Evolutionary conservation across 2,113 vertebrate genomes (phyloP), one percentile per base, ranked within the genome.

Genomic region (Lampris incognitus): DNA sequence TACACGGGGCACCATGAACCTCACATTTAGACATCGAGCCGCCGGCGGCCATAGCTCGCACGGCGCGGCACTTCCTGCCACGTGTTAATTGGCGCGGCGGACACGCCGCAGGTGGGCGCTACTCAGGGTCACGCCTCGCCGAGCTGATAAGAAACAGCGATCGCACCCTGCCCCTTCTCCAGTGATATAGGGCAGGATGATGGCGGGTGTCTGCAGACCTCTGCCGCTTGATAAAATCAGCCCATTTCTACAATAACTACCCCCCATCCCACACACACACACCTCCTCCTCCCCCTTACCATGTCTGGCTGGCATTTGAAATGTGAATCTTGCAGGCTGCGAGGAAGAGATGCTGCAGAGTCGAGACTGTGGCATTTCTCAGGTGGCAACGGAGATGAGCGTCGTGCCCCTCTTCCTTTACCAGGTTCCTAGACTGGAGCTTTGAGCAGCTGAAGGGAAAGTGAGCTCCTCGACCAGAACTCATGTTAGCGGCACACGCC

Each of bases 111-210:
- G 87, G 78, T 82, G 76, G 82, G 56, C 66, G 80, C 85, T 85
- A 82, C 84, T 88, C 85, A 81, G 72, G 86, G 84, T 82, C 81
- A 37, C 79, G 74, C 85, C 64, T 71, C 42, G 75, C 68, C 78
- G 69, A 86, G 85, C 78, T 89, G 88, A 89, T 87, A 89, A 92
- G 82, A 90, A 87, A 82, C 85, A 82, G 83, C 86, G 89, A 90
- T 89, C 89, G 89, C 80, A 84, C 84, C 83, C 83, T 89, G 86
- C 89, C 88, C 89, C 87, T 88, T 85, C 87, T 87, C 85, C 87
- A 64, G 80, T 86, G 79, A 79, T 81, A 83, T 80, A 85, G 69
- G 72, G 69, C 9, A 24, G 41, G 78, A n/a, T 52, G 69, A 63
- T 56, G 61, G 82, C 1, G 57, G 38, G 51, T 44, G 80, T 67